Evolutionary conservation across 1,140 invertebrate genomes (phyloP), one percentile per base, ranked within the genome.

Genomic region (Habropoda laboriosa): DNA sequence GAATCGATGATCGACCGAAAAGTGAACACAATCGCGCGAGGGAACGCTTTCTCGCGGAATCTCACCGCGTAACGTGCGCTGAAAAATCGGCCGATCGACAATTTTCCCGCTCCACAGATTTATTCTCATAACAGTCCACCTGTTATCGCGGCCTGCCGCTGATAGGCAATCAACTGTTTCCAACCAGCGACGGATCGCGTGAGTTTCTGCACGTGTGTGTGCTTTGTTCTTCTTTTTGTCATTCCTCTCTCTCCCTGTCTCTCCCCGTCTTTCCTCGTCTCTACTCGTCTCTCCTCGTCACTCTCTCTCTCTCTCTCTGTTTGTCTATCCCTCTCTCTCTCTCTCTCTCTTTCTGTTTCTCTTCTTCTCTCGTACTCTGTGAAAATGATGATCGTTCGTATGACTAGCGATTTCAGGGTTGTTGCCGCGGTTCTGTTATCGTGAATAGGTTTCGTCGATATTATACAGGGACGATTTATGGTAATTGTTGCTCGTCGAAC

Each of bases 121-220:
- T 77, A 85, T 84, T 80, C 72, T 85, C 77, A 75, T 61, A 84
- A 84, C 83, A 80, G 73, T 84, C 64, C 47, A 66, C 51, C 70
- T 80, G 77, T 84, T 85, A 85, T 85, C 79, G 67, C 61, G 38
- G 55, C 57, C 51, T 49, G 18, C 42, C 24, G 55, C 75, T 78
- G 75, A 71, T 78, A 78, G 67, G 24, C 75, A 78, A 78, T 78
- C 75, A 78, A 71, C 42, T 49, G 57, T 68, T 68, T 68, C 51
- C 45, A 57, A 32, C 18, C 35, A 27, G 3, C 8, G 24, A 16
- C 35, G 30, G 16, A 53, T 32, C 35, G 21, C 18, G 24, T 30
- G 42, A 21, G 35, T 61, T 27, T n/a, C n/a, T 32, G 16, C 18
- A 12, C 24, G 21, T 49, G 21, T 49, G n/a, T 12, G 27, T 32